phyloP scores from a whole-genome alignment of 2,113 vertebrate genomes.

The Chrysochloris asiatica region DNA sequence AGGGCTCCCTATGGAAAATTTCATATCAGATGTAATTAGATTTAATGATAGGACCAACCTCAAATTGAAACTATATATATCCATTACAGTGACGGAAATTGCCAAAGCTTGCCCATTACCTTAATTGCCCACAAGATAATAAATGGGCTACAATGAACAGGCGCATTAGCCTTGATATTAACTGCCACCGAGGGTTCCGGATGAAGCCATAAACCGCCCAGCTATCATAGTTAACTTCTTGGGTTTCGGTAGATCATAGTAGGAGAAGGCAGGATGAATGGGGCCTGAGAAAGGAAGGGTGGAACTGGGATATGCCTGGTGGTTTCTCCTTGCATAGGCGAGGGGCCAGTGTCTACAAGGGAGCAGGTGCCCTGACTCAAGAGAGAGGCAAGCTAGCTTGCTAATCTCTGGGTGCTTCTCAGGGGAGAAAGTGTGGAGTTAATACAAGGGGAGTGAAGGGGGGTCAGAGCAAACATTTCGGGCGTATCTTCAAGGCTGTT shows the following conservation, averaged over 20 bases:
- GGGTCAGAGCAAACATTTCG: not conserved
- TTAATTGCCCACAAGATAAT: constrained; percentile 81
- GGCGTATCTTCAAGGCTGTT: no score
- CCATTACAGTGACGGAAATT: constrained; percentile 83
- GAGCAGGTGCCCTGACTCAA: not conserved
- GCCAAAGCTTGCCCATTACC: constrained; percentile 83
- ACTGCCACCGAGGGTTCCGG: constrained; percentile 78
- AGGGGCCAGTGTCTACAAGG: not conserved
- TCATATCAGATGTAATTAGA: constrained; percentile 82
- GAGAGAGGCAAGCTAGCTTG: not conserved
- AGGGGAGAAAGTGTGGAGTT: not conserved
- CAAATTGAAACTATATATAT: constrained; percentile 84
- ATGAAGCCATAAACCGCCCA: constrained; percentile 73
- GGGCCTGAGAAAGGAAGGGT: not conserved
- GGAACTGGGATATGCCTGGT: not conserved
- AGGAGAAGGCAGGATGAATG: constrained; percentile 41
- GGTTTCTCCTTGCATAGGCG: not conserved
- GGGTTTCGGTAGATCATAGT: constrained; percentile 44
- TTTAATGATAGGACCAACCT: constrained; percentile 85
- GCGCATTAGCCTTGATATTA: constrained; percentile 75
- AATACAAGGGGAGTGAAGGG: not conserved
- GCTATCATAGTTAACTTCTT: constrained; percentile 69
- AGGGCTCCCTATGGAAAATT: constrained; percentile 74
- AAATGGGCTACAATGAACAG: constrained; percentile 80
- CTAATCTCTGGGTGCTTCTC: not conserved